A percentile compares a stretch with the other conserved stretches of the same genome.
Conservation (phyloP, 2,113 vertebrate genomes). For the Harpagus bidentatus region DNA sequence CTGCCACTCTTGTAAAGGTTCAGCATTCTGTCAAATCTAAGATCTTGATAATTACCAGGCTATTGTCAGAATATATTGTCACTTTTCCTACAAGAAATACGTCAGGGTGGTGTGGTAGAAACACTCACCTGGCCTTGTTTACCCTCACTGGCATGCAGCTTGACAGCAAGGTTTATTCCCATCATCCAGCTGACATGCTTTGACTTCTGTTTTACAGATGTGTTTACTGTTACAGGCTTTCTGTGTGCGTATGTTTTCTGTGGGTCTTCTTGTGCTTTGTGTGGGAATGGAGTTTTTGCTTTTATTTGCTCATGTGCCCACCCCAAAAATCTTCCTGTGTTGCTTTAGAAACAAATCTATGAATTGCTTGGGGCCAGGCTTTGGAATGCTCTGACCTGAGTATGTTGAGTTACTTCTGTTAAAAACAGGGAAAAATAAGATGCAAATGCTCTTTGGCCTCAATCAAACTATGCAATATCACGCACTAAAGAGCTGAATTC, state of each 20-base stretch:
- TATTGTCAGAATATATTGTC: neutral
- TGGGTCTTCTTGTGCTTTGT: neutral
- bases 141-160: neutral
- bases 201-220: neutral
- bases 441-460: neutral
- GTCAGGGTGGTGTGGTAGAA: neutral
- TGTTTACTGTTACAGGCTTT: neutral
- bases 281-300: neutral
- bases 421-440: neutral
- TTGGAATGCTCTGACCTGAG: neutral
- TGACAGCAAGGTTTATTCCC: neutral
- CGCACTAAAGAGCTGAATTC: neutral
- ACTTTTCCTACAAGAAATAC: neutral
- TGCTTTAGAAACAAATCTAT: neutral
- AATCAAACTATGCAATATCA: constrained; percentile 35
- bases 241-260: accelerated
- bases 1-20: neutral
- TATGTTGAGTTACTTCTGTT: neutral
- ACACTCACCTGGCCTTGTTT: neutral
- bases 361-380: neutral
- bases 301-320: neutral
- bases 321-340: neutral
- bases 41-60: neutral
- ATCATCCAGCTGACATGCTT: neutral
- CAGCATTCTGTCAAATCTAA: neutral